Conservation (phyloP, 2,888 invertebrate species). For the Brachylomia viminalis region DNA sequence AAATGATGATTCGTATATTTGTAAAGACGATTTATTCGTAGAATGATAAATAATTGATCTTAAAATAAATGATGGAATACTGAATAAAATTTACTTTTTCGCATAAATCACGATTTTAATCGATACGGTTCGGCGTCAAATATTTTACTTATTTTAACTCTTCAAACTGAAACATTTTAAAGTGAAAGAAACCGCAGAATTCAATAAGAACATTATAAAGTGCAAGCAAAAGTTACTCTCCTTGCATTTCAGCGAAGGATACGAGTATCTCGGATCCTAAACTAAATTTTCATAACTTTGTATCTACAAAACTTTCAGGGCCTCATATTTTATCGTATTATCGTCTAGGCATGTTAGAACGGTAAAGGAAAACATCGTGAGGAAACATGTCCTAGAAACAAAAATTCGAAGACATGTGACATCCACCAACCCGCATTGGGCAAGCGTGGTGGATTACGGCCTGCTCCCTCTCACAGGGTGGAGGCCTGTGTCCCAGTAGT, state of each 20-base stretch:
- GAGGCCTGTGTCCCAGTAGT: too few species aligned
- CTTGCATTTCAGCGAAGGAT: slow-evolving; percentile 8
- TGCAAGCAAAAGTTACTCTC: slow-evolving; percentile 10
- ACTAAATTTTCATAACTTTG: slow-evolving; percentile 34
- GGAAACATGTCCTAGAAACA: too few species aligned
- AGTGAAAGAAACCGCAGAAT: not conserved
- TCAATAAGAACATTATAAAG: slow-evolving; percentile 15
- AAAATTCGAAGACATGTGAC: too few species aligned
- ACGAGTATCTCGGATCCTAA: slow-evolving; percentile 10
- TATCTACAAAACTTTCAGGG: slow-evolving; percentile 25
- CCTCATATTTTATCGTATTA: slow-evolving; percentile 31
- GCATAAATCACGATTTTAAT: not conserved
- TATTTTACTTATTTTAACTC: not conserved
- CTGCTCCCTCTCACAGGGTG: too few species aligned
- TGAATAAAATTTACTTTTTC: too few species aligned
- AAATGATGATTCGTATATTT: not conserved
- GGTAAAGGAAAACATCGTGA: too few species aligned
- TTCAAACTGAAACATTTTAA: not conserved
- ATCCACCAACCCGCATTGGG: too few species aligned
- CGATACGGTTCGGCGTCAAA: too few species aligned
- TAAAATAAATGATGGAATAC: not conserved
- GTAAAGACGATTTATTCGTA: not conserved
- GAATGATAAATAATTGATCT: not conserved
- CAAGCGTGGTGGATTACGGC: too few species aligned
- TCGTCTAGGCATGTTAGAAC: slow-evolving; percentile 1